These are phyloP conservation scores for Craniophora ligustri DNA, from an alignment of 2,888 invertebrate species.

Conservation along the genomic window DNA sequence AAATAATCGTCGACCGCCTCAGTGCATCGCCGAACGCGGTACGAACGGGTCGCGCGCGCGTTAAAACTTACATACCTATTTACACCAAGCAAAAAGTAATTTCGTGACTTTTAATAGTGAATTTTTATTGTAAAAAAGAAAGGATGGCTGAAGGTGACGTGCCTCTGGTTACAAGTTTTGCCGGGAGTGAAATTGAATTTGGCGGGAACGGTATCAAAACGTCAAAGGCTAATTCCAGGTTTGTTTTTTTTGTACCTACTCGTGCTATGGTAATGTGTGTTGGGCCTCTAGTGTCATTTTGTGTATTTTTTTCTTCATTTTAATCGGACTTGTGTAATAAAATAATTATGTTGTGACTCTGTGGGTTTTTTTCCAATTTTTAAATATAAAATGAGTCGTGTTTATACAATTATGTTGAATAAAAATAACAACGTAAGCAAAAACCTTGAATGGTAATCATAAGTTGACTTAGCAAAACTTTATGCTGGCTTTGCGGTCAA, in stretches of 20 bases:
- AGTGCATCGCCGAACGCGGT: slow-evolving; percentile 72
- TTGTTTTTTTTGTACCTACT: slow-evolving; percentile 65
- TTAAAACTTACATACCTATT: slow-evolving; percentile 35
- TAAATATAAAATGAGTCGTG: not conserved
- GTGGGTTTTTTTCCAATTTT: slow-evolving; percentile 11
- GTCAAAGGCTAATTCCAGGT: slow-evolving; percentile 82
- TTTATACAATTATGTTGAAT: slow-evolving; percentile 6
- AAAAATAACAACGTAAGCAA: slow-evolving; percentile 28
- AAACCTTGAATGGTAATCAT: slow-evolving; percentile 48
- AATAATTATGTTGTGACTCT: not conserved
- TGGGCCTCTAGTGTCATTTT: slow-evolving; percentile 13
- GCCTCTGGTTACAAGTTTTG: slow-evolving; percentile 82
- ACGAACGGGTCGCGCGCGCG: slow-evolving; percentile 51
- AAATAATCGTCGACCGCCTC: slow-evolving; percentile 72
- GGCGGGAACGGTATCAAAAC: slow-evolving; percentile 80
- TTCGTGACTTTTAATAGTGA: slow-evolving; percentile 63
- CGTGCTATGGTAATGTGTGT: slow-evolving; percentile 21
- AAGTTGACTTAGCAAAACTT: slow-evolving; percentile 48
- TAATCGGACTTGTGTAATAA: too few relatives aligned
- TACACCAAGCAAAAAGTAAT: slow-evolving; percentile 46
- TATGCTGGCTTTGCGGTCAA: slow-evolving; percentile 42
- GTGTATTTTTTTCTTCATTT: slow-evolving; percentile 6
- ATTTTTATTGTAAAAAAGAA: slow-evolving; percentile 67
- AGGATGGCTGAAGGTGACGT: slow-evolving; percentile 84
- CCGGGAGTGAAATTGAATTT: slow-evolving; percentile 81